Evolutionary conservation across 2,888 invertebrate genomes (phyloP).

Genomic region (Pelosia muscerda): DNA sequence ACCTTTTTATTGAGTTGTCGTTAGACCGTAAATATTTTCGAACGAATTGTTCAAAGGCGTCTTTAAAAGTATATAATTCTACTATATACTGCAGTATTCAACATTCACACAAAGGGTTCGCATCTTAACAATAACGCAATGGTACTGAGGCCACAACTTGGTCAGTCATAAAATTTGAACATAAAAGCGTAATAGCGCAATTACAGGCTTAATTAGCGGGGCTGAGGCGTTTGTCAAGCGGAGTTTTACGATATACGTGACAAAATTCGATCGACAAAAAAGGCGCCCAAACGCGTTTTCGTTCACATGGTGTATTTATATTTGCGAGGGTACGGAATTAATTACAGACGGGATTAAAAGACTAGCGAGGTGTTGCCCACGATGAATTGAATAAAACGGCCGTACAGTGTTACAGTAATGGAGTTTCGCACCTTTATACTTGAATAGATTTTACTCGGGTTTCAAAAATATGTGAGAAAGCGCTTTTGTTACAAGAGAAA

Average conservation of each 20-base stretch:
- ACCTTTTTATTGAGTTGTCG: constrained; percentile 21
- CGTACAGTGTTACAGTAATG: constrained; percentile 4
- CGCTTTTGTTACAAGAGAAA: constrained; percentile 12
- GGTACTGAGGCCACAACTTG: constrained; percentile 55
- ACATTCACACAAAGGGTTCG: constrained; percentile 39
- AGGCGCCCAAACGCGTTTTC: constrained; percentile 35
- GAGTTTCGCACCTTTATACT: constrained; percentile 13
- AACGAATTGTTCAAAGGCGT: constrained; percentile 18
- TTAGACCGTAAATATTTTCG: constrained; percentile 27
- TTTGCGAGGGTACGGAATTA: constrained; percentile 50
- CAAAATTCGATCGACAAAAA: constrained; percentile 58
- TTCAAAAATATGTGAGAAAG: constrained; percentile 17
- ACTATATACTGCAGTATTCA: constrained; percentile 32
- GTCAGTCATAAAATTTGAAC: constrained; percentile 74
- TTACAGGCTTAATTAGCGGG: constrained; percentile 80
- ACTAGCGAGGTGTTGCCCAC: constrained; percentile 29
- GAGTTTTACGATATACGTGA: constrained; percentile 73
- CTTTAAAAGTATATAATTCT: constrained; percentile 17
- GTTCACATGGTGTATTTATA: constrained; percentile 57
- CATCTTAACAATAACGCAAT: constrained; percentile 39
- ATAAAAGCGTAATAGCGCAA: constrained; percentile 76
- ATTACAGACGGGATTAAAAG: constrained; percentile 48
- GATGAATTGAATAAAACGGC: constrained; percentile 19
- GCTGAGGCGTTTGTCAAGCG: constrained; percentile 73
- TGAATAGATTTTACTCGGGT: constrained; percentile 12